These are phyloP conservation scores for Shinisaurus crocodilurus DNA, from an alignment of 2,113 vertebrate genomes.

Conservation along the genomic window DNA sequence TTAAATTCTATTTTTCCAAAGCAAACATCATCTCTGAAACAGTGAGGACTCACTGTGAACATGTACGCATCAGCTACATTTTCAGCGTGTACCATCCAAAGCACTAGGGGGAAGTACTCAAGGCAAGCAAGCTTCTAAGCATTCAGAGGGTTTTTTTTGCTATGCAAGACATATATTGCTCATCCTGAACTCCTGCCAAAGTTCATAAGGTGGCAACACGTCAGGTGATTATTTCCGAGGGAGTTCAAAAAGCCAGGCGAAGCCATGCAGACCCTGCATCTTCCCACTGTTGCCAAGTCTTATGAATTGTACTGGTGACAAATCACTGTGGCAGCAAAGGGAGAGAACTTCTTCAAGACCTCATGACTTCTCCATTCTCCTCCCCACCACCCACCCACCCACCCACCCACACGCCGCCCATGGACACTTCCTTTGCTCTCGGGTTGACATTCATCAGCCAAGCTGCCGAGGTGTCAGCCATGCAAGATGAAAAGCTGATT, in stretches of 20 bases:
- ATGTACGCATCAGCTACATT: neutral
- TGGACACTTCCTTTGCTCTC: conserved; percentile 31
- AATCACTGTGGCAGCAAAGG: conserved; percentile 25
- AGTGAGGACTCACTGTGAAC: neutral
- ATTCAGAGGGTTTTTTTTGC: neutral
- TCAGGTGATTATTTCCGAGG: conserved; percentile 9
- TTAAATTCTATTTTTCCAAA: neutral
- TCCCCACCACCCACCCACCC: neutral
- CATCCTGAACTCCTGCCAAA: neutral
- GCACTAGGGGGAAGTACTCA: neutral
- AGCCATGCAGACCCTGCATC: neutral
- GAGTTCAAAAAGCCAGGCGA: conserved; percentile 3
- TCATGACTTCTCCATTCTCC: conserved; percentile 35
- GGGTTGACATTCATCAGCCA: conserved; percentile 1
- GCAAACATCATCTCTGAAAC: neutral
- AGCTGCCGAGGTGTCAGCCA: conserved; percentile 14
- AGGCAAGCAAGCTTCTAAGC: neutral
- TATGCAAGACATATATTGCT: neutral
- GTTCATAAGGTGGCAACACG: neutral
- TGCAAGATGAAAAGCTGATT: conserved; percentile 22
- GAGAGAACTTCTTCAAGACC: conserved; percentile 35
- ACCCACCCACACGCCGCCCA: conserved; percentile 30
- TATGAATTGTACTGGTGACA: conserved; percentile 19
- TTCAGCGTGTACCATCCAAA: neutral
- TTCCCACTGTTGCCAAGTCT: neutral